phyloP scores from a whole-genome alignment of 2,888 invertebrate species.

The Lasioglossum leucozonium region DNA sequence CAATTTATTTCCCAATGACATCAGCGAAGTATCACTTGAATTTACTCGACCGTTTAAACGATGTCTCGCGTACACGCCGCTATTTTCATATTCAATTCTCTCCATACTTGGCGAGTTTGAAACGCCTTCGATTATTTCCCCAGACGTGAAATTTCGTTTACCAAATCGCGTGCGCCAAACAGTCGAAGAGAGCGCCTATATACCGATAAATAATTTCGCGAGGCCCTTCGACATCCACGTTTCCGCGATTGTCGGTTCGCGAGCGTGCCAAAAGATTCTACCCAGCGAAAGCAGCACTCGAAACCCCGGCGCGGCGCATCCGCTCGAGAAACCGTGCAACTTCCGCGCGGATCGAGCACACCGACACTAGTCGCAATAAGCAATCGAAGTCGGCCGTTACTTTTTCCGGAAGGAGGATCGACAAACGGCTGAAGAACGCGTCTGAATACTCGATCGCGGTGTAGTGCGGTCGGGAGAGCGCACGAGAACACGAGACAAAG shows the following conservation, averaged over 20 bases:
- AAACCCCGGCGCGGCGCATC: background rate
- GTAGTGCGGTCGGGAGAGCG: background rate
- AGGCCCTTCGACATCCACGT: background rate
- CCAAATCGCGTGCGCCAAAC: background rate
- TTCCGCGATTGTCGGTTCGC: background rate
- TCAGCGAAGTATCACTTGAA: background rate
- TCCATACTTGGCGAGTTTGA: too few species aligned
- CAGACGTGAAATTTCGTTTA: background rate
- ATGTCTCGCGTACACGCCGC: too few species aligned
- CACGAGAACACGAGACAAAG: slow-evolving; percentile 2
- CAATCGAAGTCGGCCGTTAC: background rate
- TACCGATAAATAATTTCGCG: background rate
- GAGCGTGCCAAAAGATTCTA: background rate
- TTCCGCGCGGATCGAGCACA: background rate
- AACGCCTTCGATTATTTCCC: background rate
- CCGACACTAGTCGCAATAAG: background rate
- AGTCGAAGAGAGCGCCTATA: too few species aligned
- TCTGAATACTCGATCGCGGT: slow-evolving; percentile 5
- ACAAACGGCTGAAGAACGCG: slow-evolving; percentile 4
- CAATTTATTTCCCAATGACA: background rate
- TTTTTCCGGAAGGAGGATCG: background rate
- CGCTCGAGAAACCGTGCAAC: background rate
- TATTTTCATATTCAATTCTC: too few species aligned
- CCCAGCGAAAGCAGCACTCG: background rate
- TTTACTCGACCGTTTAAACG: background rate